These are phyloP conservation scores for Sialis fuliginosa DNA, from an alignment of 2,888 invertebrate species.

Conservation along the genomic window DNA sequence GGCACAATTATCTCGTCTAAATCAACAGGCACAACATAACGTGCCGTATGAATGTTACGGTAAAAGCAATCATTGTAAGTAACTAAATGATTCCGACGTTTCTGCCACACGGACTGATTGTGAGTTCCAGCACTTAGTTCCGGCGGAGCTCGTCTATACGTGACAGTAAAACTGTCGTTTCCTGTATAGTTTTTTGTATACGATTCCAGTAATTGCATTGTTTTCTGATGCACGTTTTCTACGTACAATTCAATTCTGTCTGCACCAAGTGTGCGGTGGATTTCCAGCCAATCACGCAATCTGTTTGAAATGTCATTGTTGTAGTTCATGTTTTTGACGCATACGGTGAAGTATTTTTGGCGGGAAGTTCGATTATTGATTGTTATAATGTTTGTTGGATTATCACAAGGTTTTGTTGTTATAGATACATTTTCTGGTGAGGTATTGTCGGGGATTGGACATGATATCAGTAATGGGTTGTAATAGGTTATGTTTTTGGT, in stretches of 20 bases:
- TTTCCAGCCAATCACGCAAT: constrained; percentile 55
- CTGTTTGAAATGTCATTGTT: constrained; percentile 38
- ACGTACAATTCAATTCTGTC: constrained; percentile 47
- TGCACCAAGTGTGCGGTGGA: constrained; percentile 47
- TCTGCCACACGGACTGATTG: constrained; percentile 34
- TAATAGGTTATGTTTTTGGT: constrained; percentile 25
- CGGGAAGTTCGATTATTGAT: constrained; percentile 17
- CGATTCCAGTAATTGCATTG: constrained; percentile 36
- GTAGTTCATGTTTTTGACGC: constrained; percentile 55
- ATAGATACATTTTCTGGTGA: constrained; percentile 29
- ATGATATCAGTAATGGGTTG: constrained; percentile 43
- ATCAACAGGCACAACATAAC: constrained; percentile 50
- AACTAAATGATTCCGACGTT: constrained; percentile 51
- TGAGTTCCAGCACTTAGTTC: neutral
- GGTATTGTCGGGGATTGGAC: constrained; percentile 34
- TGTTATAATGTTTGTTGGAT: constrained; percentile 26
- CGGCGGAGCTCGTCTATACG: neutral
- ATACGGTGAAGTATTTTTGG: constrained; percentile 37
- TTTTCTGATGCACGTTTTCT: constrained; percentile 33
- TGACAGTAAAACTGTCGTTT: neutral
- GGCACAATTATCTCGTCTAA: constrained; percentile 59
- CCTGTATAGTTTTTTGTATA: constrained; percentile 5
- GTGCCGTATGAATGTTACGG: constrained; percentile 43
- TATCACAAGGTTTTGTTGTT: constrained; percentile 31
- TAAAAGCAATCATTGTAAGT: constrained; percentile 67